phyloP scores from a whole-genome alignment of 2,888 invertebrate species.

The Pristionchus fissidentatus region DNA sequence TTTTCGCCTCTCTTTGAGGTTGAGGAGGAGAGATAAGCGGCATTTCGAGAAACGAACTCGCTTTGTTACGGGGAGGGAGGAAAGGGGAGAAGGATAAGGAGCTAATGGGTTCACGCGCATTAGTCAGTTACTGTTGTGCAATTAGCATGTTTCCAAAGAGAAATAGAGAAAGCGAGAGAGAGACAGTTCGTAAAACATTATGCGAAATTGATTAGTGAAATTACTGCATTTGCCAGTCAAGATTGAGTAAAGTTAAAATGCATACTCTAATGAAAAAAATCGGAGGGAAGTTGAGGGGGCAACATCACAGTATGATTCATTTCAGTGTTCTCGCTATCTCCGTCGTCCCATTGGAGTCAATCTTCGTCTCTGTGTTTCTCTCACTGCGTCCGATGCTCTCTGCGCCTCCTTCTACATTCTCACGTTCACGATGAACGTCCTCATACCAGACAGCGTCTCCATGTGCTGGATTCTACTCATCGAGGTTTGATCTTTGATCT shows the following conservation, averaged over 20 bases:
- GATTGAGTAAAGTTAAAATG: not conserved
- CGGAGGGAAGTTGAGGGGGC: not conserved
- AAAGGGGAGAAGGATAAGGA: not conserved
- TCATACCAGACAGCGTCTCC: conserved; percentile 64
- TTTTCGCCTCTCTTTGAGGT: conserved; percentile 34
- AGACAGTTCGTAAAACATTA: too few relatives aligned
- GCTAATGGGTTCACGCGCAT: not conserved
- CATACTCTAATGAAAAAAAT: not conserved
- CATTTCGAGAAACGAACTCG: too few relatives aligned
- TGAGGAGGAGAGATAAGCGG: conserved; percentile 25
- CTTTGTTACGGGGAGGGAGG: too few relatives aligned
- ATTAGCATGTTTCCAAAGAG: not conserved
- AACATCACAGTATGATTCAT: not conserved
- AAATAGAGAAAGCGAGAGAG: too few relatives aligned
- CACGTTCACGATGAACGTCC: conserved; percentile 67
- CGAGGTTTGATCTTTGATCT: conserved; percentile 58
- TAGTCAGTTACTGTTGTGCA: not conserved
- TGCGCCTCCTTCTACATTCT: conserved; percentile 71
- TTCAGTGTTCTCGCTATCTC: conserved; percentile 70
- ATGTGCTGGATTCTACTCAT: conserved; percentile 68
- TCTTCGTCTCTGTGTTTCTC: conserved; percentile 68
- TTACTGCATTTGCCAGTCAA: not conserved
- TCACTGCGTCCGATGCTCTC: conserved; percentile 69
- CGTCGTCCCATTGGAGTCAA: conserved; percentile 71
- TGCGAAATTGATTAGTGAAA: too few relatives aligned